Base-by-base conservation (phyloP, 2,888 invertebrate species). In the Acleris emargana region DNA sequence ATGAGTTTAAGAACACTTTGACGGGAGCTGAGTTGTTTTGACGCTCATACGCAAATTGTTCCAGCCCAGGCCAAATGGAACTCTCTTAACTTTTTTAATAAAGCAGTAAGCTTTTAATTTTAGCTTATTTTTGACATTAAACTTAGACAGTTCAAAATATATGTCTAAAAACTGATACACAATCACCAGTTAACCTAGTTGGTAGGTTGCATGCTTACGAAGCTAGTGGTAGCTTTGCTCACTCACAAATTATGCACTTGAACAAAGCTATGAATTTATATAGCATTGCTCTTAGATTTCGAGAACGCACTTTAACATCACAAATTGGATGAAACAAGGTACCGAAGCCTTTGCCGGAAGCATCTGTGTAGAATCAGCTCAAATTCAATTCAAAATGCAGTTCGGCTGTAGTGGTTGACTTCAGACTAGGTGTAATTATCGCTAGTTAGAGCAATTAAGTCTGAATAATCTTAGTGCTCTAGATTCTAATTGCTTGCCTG, bases 381-480 rank as follows among this genome's bases (percentile, higher is more conserved):
- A 16, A 49, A 49, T 58, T 38, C 20, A 32, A 22, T 54, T 42
- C 42, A 42, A 53, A 53, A 38, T 54, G 58, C 28, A 28, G 58
- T 49, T 47, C 45, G 20, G 9, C 43, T 17, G 47, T 58, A 45
- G 45, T 28, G 47, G 32, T 58, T 49, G 28, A 49, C 28, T 49
- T 16, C 20, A 58, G 49, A 49, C 58, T 20, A 53, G 53, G 54
- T 49, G 28, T 49, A 58, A 58, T 58, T 58, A 58, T 49, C 49
- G 16, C 49, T 58, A 32, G 58, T 49, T 49, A 58, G 58, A 32
- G 58, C 58, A 58, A 58, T 58, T 58, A 58, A 58, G 32, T 18
- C 32, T 20, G 58, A 58, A 58, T 49, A 49, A 58, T 58, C 58
- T 58, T 58, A 16, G 57, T 49, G 28, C 58, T 58, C 58, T 47